Percentiles rank a stretch among this genome's conserved stretches.
Evolutionary conservation across 2,113 vertebrate genomes (phyloP).

Genomic region (Irena cyanogastra): DNA sequence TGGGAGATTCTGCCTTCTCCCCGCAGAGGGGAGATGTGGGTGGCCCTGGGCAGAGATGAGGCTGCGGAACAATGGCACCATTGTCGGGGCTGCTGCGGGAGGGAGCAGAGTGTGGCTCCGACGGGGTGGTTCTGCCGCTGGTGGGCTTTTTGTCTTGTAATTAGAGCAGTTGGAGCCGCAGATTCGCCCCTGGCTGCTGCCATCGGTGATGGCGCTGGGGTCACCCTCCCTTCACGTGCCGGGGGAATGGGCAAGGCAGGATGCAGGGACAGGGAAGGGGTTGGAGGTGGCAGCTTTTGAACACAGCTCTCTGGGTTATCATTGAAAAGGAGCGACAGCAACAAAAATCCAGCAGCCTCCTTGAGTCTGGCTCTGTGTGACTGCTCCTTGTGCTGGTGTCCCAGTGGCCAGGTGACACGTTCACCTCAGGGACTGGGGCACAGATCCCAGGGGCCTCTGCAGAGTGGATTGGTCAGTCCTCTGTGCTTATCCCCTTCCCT

Average conservation of each 20-base stretch:
- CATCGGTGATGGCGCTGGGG: background rate
- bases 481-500: background rate
- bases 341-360: background rate
- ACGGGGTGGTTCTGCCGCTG: background rate
- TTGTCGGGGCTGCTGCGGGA: conserved; percentile 39
- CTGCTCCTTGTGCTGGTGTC: fast-evolving
- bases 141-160: conserved; percentile 37
- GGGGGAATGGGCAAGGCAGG: background rate
- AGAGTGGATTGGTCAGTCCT: background rate
- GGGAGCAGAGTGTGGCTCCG: conserved; percentile 27
- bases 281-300: background rate
- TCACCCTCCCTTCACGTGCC: background rate
- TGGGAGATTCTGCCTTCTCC: conserved; percentile 43
- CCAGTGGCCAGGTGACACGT: background rate
- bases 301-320: background rate
- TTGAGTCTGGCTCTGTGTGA: fast-evolving
- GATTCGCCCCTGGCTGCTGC: background rate
- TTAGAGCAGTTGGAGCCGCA: background rate
- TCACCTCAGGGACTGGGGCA: background rate
- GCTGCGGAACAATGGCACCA: conserved; percentile 17
- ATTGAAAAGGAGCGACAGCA: background rate
- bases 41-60: conserved; percentile 54
- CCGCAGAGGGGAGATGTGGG: conserved; percentile 37
- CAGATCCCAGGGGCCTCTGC: background rate
- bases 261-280: background rate